Percentiles rank a stretch among this genome's conserved stretches.
These are phyloP conservation scores for Popillia japonica DNA, from an alignment of 1,140 invertebrate genomes.

Conservation along the genomic window DNA sequence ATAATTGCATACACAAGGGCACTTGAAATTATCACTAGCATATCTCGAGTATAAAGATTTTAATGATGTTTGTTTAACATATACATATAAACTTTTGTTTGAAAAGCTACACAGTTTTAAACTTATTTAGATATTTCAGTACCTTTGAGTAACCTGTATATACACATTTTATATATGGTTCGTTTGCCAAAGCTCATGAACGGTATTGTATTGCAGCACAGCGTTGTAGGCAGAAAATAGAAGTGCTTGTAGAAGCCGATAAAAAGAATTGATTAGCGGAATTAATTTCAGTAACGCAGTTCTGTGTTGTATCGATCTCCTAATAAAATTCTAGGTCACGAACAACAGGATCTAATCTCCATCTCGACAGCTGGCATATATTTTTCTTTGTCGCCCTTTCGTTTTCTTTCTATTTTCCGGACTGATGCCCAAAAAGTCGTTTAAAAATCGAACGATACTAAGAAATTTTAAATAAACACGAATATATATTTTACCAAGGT, in stretches of 20 bases:
- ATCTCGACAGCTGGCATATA: slow-evolving; percentile 39
- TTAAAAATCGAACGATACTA: slow-evolving; percentile 20
- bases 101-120: too few relatives aligned
- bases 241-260: not conserved
- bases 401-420: slow-evolving; percentile 11
- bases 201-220: too few relatives aligned
- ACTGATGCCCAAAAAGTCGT: slow-evolving; percentile 15
- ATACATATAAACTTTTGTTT: too few relatives aligned
- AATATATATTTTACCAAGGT: slow-evolving; percentile 19
- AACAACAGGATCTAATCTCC: slow-evolving; percentile 36
- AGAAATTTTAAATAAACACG: slow-evolving; percentile 30
- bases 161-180: not conserved
- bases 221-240: not conserved
- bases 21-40: too few relatives aligned
- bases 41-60: too few relatives aligned
- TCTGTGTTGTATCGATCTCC: slow-evolving; percentile 39
- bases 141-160: not conserved
- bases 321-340: slow-evolving; percentile 42
- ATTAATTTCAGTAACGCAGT: slow-evolving; percentile 28
- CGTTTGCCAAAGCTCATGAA: too few relatives aligned
- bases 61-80: too few relatives aligned
- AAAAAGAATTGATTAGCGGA: slow-evolving; percentile 24
- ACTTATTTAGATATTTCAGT: too few relatives aligned
- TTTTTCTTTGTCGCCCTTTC: not conserved
- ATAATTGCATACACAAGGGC: too few relatives aligned